These are phyloP conservation scores for Nanger granti DNA, from an alignment of 2,113 vertebrate species.

Conservation along the genomic window DNA sequence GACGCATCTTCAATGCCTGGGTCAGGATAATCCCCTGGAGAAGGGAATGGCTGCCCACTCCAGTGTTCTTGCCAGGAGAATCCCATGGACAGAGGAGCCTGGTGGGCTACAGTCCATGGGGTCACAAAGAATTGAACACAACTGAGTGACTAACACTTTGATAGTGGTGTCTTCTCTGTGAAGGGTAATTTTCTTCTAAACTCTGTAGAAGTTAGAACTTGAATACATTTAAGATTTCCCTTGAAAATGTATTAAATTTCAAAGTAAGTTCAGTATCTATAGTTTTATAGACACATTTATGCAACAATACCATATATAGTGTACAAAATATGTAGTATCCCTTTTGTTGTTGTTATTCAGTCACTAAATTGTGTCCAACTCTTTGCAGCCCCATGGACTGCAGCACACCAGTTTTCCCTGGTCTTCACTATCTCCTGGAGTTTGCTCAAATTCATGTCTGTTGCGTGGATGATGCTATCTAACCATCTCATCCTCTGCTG, in stretches of 20 bases:
- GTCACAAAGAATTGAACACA: not conserved
- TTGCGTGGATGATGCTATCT: not conserved
- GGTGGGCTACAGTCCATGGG: not conserved
- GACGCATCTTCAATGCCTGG: not conserved
- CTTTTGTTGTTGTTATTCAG: not conserved
- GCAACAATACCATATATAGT: not conserved
- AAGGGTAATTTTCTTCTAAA: not conserved
- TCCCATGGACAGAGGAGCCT: not conserved
- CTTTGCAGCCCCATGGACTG: not conserved
- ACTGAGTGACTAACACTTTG: not conserved
- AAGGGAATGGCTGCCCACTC: not conserved
- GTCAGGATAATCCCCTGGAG: not conserved
- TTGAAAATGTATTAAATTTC: not conserved
- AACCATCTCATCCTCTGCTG: not conserved
- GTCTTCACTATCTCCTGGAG: not conserved
- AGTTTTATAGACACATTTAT: not conserved
- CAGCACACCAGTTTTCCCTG: not conserved
- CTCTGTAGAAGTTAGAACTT: not conserved
- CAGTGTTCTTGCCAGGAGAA: not conserved
- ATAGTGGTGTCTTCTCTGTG: not conserved
- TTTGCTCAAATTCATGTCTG: not conserved
- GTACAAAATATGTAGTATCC: not conserved
- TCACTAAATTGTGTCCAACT: fast-evolving
- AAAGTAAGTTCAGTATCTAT: not conserved
- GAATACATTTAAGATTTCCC: not conserved